Percentiles rank a stretch among this genome's conserved stretches.
These are phyloP conservation scores for Melanogrammus aeglefinus DNA, from an alignment of 2,797 vertebrate species.

Conservation along the genomic window DNA sequence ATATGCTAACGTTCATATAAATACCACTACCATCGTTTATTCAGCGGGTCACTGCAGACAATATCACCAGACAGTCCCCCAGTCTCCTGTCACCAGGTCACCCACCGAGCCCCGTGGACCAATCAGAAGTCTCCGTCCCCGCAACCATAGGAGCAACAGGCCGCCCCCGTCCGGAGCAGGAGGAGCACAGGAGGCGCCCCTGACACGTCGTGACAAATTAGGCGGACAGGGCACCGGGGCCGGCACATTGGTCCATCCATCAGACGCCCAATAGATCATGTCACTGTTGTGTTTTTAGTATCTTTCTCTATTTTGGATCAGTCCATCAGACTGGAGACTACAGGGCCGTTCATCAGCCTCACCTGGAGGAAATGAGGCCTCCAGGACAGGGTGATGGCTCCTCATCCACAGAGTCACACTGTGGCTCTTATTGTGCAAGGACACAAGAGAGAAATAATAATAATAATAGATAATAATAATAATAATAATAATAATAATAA, in stretches of 20 bases:
- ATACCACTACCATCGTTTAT: too few species aligned
- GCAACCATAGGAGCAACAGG: conserved; percentile 42
- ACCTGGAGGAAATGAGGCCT: conserved; percentile 69
- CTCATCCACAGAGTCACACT: too few species aligned
- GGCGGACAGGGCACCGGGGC: conserved; percentile 72
- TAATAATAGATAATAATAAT: too few species aligned
- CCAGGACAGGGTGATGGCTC: conserved; percentile 60
- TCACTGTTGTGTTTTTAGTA: conserved; percentile 54
- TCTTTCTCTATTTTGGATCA: conserved; percentile 36
- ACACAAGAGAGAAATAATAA: too few species aligned
- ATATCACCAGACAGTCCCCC: too few species aligned
- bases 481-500: too few species aligned
- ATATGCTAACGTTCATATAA: too few species aligned
- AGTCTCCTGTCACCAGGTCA: too few species aligned
- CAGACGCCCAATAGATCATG: conserved; percentile 75
- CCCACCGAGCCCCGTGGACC: too few species aligned
- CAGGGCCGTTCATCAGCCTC: conserved; percentile 54
- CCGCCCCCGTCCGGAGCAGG: conserved; percentile 42
- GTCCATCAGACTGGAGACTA: not conserved
- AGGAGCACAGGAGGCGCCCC: conserved; percentile 27
- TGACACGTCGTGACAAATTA: conserved; percentile 74
- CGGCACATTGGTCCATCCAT: conserved; percentile 78
- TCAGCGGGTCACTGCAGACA: not conserved
- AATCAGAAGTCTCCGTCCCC: not conserved
- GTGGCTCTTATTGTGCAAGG: conserved; percentile 42